These are phyloP conservation scores for Syrrhaptes paradoxus DNA, from an alignment of 2,113 vertebrate genomes.

Conservation along the genomic window DNA sequence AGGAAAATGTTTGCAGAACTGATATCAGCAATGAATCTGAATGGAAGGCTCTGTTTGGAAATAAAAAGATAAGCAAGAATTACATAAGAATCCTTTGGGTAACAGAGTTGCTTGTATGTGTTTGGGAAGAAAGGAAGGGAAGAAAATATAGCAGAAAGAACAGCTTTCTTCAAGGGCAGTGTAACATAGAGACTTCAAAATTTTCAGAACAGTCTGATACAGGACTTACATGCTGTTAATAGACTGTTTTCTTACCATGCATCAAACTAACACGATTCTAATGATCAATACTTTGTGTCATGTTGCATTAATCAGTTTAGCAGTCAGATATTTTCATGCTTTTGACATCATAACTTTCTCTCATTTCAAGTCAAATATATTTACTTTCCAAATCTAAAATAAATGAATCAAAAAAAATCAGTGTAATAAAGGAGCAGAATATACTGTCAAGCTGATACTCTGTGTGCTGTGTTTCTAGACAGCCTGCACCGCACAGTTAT, in stretches of 20 bases:
- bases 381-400: not conserved
- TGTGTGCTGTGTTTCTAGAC: not conserved
- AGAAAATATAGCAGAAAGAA: not conserved
- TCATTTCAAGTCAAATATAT: not conserved
- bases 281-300: not conserved
- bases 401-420: not conserved
- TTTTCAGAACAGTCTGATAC: not conserved
- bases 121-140: not conserved
- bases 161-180: not conserved
- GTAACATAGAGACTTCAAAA: not conserved
- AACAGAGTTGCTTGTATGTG: not conserved
- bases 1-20: not conserved
- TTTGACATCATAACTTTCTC: not conserved
- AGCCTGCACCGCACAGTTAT: not conserved
- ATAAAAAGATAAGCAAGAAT: not conserved
- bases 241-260: not conserved
- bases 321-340: not conserved
- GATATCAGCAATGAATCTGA: not conserved
- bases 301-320: not conserved
- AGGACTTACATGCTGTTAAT: not conserved
- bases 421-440: not conserved
- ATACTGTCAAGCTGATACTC: not conserved
- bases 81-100: not conserved
- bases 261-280: not conserved
- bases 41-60: not conserved